phyloP scores from a whole-genome alignment of 2,888 invertebrate genomes.

The Keiferia lycopersicella region DNA sequence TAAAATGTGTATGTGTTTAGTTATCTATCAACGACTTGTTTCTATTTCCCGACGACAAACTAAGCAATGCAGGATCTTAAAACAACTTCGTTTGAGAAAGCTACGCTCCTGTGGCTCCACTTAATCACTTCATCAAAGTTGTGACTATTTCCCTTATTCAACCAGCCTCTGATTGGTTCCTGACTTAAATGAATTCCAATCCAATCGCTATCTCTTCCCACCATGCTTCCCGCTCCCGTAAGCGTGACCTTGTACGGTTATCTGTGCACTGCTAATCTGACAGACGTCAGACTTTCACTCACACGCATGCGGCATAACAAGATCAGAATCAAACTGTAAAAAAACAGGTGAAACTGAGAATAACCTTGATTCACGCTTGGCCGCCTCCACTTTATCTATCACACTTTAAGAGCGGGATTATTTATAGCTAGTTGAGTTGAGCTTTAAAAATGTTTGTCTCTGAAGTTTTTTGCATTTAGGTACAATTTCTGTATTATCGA shows the following conservation, averaged over 20 bases:
- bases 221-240: slow-evolving; percentile 12
- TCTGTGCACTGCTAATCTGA: slow-evolving; percentile 11
- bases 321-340: slow-evolving; percentile 23
- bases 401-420: slow-evolving; percentile 11
- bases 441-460: neutral
- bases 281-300: slow-evolving; percentile 21
- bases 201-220: neutral
- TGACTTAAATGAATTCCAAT: neutral
- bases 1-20: no score
- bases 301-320: slow-evolving; percentile 22
- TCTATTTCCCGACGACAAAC: no score
- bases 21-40: neutral
- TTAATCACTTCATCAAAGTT: neutral
- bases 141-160: neutral
- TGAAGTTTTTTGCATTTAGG: neutral
- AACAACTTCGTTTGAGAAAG: neutral
- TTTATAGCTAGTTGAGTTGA: slow-evolving; percentile 7
- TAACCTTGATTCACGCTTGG: slow-evolving; percentile 63
- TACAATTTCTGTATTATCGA: neutral
- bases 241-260: slow-evolving; percentile 14
- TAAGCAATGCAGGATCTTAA: neutral
- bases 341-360: slow-evolving; percentile 41
- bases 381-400: slow-evolving; percentile 37
- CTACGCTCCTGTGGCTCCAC: neutral
- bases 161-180: neutral